A percentile compares a stretch with the other conserved stretches of the same genome.
Conservation (phyloP, 2,888 invertebrate species). For the Clepsis dumicolana region DNA sequence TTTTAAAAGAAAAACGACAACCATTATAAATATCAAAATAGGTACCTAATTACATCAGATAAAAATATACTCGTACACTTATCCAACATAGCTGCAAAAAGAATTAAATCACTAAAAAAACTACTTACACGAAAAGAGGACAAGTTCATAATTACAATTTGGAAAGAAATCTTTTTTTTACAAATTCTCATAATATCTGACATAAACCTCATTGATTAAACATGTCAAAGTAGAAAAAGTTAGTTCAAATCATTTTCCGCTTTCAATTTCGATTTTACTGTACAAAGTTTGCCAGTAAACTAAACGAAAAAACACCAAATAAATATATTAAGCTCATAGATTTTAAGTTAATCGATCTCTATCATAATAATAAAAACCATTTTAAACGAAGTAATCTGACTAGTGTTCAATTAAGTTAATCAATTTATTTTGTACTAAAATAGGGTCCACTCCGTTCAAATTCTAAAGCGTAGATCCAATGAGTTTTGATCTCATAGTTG, state of each 20-base stretch:
- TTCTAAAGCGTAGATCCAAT: background rate
- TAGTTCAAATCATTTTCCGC: background rate
- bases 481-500: background rate
- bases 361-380: slow-evolving; percentile 1
- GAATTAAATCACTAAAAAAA: no score
- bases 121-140: no score
- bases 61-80: background rate
- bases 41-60: slow-evolving; percentile 2
- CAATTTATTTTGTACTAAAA: background rate
- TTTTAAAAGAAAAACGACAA: background rate
- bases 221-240: background rate
- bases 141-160: no score
- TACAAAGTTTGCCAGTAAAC: background rate
- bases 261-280: background rate
- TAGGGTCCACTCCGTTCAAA: slow-evolving; percentile 10
- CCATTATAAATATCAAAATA: no score
- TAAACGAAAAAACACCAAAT: slow-evolving; percentile 24
- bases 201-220: background rate
- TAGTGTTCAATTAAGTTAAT: background rate
- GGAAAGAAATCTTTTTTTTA: no score
- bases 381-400: slow-evolving; percentile 1
- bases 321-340: slow-evolving; percentile 4
- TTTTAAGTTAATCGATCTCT: slow-evolving; percentile 13
- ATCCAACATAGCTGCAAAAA: background rate
- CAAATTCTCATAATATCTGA: background rate